Evolutionary conservation across 37 sponge, comb jelly and placozoan genomes (phyloP), one percentile per base, ranked within the genome.

Genomic region (Lycopodina hypogea): DNA sequence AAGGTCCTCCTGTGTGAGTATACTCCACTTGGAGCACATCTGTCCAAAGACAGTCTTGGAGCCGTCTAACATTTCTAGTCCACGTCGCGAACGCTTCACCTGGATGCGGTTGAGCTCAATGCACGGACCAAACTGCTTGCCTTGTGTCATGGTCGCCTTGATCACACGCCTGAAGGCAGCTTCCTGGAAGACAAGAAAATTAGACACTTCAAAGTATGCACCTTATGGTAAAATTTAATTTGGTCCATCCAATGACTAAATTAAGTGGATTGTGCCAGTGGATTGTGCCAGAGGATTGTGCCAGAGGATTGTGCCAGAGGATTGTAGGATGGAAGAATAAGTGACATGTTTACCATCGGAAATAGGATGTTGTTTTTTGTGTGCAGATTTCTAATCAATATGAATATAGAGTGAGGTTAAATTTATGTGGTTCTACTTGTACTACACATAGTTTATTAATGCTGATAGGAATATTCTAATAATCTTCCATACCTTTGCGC

Each of bases 21-120:
- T 80, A 39, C 68, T 78, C 89, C 94, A 85, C 53, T 82, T 90
- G 15, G 94, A 83, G 69, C 97, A 85, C 81, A 93, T 81, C 81
- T 96, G 97, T 23, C 92, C 91, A 83, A 96, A 96, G 12, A 96
- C 91, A 52, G 97, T 84, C 40, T 84, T 90, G 38, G 50, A 67
- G 29, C 92, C 89, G 33, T 95, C 93, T 21, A 87, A 74, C 34
- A 81, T 87, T n/a, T 83, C 90, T 1, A 89, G 63, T 11, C 90
- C 87, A 14, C 55, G 17, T 0, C 78, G 35, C 23, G 82, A 77
- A 8, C 81, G 59, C 55, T 87, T 83, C 28, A 95, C 91, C 51
- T 88, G 85, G n/a, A 96, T 74, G 21, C 97, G 77, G 72, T 96
- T 96, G 33, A 96, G 84, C 50, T 96, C 97, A 22, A 96, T 85